These are phyloP conservation scores for Mylabris sibirica DNA, from an alignment of 2,888 invertebrate genomes.

Conservation along the genomic window DNA sequence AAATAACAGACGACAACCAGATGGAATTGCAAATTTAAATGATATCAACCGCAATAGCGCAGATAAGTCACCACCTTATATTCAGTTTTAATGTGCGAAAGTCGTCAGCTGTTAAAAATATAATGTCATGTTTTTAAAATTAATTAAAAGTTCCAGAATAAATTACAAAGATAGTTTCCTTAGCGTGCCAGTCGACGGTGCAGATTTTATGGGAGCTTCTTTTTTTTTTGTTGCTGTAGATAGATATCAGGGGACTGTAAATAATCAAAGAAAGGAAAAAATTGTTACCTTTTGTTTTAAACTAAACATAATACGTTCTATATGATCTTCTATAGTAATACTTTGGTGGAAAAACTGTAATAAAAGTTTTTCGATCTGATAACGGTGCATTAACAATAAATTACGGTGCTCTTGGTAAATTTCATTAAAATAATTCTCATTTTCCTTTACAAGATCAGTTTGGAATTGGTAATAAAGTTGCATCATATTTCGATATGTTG, in stretches of 20 bases:
- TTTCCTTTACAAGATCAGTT: too few species aligned
- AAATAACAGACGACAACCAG: not conserved
- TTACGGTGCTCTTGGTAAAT: not conserved
- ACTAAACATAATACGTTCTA: not conserved
- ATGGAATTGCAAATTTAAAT: slow-evolving; percentile 16
- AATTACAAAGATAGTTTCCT: slow-evolving; percentile 21
- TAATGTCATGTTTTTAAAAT: slow-evolving; percentile 27
- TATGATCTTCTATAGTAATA: not conserved
- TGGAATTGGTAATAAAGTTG: too few species aligned
- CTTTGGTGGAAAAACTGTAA: not conserved
- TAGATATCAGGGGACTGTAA: not conserved
- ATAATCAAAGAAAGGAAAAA: not conserved
- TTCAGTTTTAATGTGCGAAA: slow-evolving; percentile 26
- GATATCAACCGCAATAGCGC: slow-evolving; percentile 10
- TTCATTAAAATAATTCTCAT: too few species aligned
- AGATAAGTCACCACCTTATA: slow-evolving; percentile 14
- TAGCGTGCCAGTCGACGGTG: not conserved
- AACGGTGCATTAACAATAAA: not conserved
- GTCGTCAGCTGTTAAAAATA: slow-evolving; percentile 27
- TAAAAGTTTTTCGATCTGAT: not conserved
- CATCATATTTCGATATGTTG: not conserved
- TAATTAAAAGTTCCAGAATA: slow-evolving; percentile 30
- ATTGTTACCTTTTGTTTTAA: not conserved
- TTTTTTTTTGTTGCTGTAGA: not conserved
- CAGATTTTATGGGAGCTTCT: slow-evolving; percentile 1